Conservation (phyloP, 2,888 invertebrate species). For the Spicauda simplicius region DNA sequence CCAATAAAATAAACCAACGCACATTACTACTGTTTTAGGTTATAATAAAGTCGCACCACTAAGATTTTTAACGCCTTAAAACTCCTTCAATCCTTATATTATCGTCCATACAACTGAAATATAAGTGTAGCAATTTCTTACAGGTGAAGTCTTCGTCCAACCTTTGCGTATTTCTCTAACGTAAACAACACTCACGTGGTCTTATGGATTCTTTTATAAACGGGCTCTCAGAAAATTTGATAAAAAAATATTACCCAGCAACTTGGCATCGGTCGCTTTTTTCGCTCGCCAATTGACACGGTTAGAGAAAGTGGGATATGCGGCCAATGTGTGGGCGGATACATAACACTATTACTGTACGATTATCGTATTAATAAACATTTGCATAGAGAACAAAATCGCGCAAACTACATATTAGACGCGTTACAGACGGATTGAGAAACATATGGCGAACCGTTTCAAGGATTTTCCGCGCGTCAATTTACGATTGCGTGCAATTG, state of each 20-base stretch:
- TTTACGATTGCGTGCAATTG: constrained; percentile 20
- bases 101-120: no score
- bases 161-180: no score
- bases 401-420: constrained; percentile 20
- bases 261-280: constrained; percentile 73
- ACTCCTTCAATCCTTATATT: no score
- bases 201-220: neutral
- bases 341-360: constrained; percentile 27
- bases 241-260: constrained; percentile 16
- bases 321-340: constrained; percentile 70
- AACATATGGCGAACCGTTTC: constrained; percentile 23
- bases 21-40: no score
- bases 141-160: no score
- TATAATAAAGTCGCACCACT: no score
- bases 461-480: constrained; percentile 27
- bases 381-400: constrained; percentile 1
- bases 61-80: no score
- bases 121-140: no score
- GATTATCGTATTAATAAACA: constrained; percentile 20
- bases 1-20: no score
- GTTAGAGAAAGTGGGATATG: constrained; percentile 64
- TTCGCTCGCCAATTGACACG: constrained; percentile 75
- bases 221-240: neutral
- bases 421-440: constrained; percentile 23
- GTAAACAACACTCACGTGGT: no score